phyloP scores from a whole-genome alignment of 2,797 vertebrate species.

The Poeciliopsis gracilis region DNA sequence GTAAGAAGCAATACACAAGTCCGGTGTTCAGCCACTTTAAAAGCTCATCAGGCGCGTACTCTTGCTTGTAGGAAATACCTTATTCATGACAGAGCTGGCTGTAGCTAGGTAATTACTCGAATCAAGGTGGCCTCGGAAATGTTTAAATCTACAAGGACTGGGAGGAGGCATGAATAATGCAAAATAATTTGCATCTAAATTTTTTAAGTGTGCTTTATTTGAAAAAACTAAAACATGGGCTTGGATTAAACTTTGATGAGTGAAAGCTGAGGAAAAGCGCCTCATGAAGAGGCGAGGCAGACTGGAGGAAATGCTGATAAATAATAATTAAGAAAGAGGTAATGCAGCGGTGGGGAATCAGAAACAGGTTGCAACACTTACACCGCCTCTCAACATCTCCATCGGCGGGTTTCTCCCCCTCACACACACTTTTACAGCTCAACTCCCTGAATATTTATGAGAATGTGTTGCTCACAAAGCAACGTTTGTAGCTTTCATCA shows the following conservation, averaged over 20 bases:
- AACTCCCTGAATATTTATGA: slow-evolving; percentile 74
- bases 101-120: slow-evolving; percentile 99
- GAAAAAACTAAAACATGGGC: slow-evolving; percentile 92
- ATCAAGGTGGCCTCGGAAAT: slow-evolving; percentile 99
- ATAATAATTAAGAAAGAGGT: slow-evolving; percentile 75
- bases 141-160: slow-evolving; percentile 99
- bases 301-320: slow-evolving; percentile 69
- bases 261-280: slow-evolving; percentile 85
- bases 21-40: slow-evolving; percentile 98
- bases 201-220: slow-evolving; percentile 99
- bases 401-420: slow-evolving; percentile 38
- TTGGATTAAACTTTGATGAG: slow-evolving; percentile 99
- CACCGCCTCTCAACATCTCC: slow-evolving; percentile 43
- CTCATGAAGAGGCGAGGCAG: slow-evolving; percentile 78
- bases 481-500: slow-evolving; percentile 51
- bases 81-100: slow-evolving; percentile 96
- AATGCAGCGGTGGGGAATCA: slow-evolving; percentile 42
- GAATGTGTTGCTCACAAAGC: slow-evolving; percentile 65
- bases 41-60: slow-evolving; percentile 96
- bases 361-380: slow-evolving; percentile 65
- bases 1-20: slow-evolving; percentile 94
- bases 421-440: slow-evolving; percentile 68
- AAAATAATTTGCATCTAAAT: slow-evolving; percentile 99
- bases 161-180: slow-evolving; percentile 97
- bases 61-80: slow-evolving; percentile 99